These are phyloP conservation scores for Nebria brevicollis DNA, from an alignment of 2,888 invertebrate species.

Conservation along the genomic window DNA sequence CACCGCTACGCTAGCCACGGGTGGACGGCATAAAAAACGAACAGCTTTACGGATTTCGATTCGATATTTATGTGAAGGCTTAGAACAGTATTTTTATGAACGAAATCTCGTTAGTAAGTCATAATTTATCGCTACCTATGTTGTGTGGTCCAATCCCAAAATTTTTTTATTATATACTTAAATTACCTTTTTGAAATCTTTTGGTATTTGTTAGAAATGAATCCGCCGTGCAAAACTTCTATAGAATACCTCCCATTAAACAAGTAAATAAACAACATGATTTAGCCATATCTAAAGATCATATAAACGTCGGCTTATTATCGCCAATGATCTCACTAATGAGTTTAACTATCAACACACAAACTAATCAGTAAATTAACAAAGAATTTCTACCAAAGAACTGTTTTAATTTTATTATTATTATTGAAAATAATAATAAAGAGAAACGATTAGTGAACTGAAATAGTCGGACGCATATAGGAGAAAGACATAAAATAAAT, in stretches of 20 bases:
- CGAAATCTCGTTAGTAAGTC: conserved; percentile 39
- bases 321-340: conserved; percentile 16
- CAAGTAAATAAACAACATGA: not conserved
- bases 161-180: not conserved
- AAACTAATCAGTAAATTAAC: conserved; percentile 21
- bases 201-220: too few relatives aligned
- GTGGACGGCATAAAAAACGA: conserved; percentile 30
- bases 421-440: conserved; percentile 35
- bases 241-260: not conserved
- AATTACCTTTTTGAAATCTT: too few relatives aligned
- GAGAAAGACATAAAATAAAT: conserved; percentile 40
- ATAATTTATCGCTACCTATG: conserved; percentile 35
- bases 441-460: conserved; percentile 7
- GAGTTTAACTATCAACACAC: conserved; percentile 26
- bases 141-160: conserved; percentile 27
- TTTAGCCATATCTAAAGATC: conserved; percentile 24
- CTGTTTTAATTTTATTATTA: conserved; percentile 11
- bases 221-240: too few relatives aligned
- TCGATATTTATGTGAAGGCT: conserved; percentile 33
- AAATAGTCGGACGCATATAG: conserved; percentile 10
- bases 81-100: conserved; percentile 43
- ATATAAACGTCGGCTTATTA: conserved; percentile 23
- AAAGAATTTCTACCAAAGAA: not conserved
- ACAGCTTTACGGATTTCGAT: conserved; percentile 39
- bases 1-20: conserved; percentile 13